Percentiles rank a stretch among this genome's conserved stretches.
Evolutionary conservation across 1,140 invertebrate species (phyloP).

Genomic region (Hylaeus volcanicus): DNA sequence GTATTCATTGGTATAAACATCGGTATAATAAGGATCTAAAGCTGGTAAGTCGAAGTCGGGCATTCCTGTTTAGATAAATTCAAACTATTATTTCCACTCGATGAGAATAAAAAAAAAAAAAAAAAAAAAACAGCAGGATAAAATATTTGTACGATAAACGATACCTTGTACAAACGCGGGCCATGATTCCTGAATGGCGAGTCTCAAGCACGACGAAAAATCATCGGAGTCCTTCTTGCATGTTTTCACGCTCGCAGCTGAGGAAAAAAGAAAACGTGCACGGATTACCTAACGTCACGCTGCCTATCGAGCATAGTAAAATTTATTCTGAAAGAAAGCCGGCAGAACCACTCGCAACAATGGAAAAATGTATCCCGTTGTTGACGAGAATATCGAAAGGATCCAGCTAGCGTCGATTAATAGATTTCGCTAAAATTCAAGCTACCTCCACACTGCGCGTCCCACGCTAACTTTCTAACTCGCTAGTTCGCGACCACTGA

Average conservation of each 20-base stretch:
- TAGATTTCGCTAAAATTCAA: slow-evolving; percentile 31
- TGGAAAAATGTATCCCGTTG: neutral
- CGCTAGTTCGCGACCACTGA: neutral
- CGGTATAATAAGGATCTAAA: slow-evolving; percentile 80
- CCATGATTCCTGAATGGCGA: slow-evolving; percentile 78
- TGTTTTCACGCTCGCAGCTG: slow-evolving; percentile 69
- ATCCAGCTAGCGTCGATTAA: neutral
- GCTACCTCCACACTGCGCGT: neutral
- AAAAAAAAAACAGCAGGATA: too few species aligned
- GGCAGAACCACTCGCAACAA: neutral
- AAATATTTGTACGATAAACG: neutral
- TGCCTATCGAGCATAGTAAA: neutral
- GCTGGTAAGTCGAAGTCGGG: slow-evolving; percentile 78
- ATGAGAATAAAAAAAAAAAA: too few species aligned
- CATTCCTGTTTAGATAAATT: slow-evolving; percentile 71
- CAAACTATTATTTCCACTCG: too few species aligned
- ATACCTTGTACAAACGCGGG: slow-evolving; percentile 74
- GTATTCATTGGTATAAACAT: slow-evolving; percentile 77
- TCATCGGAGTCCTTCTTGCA: slow-evolving; percentile 72
- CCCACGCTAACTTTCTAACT: slow-evolving; percentile 28
- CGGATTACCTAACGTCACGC: neutral
- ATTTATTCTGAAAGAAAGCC: neutral
- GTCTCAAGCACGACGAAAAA: slow-evolving; percentile 75
- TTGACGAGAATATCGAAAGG: neutral
- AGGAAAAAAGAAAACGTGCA: slow-evolving; percentile 40